Evolutionary conservation across 1,140 invertebrate genomes (phyloP), one percentile per base, ranked within the genome.

Genomic region (Macrotrachela quadricornifera): DNA sequence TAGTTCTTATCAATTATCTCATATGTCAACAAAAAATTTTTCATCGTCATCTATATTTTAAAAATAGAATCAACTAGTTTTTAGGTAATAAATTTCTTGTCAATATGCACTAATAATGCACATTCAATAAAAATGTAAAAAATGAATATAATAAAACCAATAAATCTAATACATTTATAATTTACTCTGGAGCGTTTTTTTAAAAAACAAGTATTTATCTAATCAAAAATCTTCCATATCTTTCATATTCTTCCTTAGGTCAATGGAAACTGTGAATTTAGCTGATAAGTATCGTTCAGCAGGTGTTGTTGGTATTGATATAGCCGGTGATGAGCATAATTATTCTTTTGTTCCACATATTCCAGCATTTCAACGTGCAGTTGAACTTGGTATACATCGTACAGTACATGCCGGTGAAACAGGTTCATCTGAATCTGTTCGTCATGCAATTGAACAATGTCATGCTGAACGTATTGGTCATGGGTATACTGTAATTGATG

Each of bases 321-420:
- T 77, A 21, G 76, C 76, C 36, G 75, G 75, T 16, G 63, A 71
- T 40, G 75, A 76, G 44, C 14, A 38, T 17, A 17, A 36, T 50
- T 38, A 50, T 17, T 18, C 17, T 1, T 1, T 50, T 1, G 21
- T n/a, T 50, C 42, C 17, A 4, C 21, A 36, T 43, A 8, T 18
- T 21, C 11, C n/a, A 6, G 42, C 50, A 37, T 54, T 58, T 12
- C 36, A 63, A 60, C 42, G 56, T 36, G 60, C 61, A 1, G 46
- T 38, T 11, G 36, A 56, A 47, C 55, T 63, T 38, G 73, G 74
- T 36, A 70, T 78, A 42, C 68, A 70, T 55, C 65, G 74, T 37
- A 78, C 76, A 4, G 70, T 72, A 15, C 77, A 78, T 61, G 75
- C 77, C n/a, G 76, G 74, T 11, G 77, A 78, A 61, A 69, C 61